These are phyloP conservation scores for Rhimphoctona megacephalus DNA, from an alignment of 2,888 invertebrate genomes.

Conservation along the genomic window DNA sequence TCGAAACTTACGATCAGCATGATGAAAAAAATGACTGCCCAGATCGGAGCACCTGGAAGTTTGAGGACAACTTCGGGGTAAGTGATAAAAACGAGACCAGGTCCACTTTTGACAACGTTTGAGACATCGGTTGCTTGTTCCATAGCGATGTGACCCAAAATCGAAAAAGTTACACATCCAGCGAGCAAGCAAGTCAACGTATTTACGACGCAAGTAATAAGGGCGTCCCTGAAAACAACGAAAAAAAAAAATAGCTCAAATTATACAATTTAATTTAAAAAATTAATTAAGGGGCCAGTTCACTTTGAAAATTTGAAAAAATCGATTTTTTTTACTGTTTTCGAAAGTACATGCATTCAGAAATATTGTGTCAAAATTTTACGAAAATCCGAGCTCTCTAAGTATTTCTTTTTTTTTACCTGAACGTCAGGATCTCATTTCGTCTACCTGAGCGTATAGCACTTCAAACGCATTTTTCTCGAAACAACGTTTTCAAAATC, in stretches of 20 bases:
- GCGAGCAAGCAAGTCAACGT: slow-evolving; percentile 90
- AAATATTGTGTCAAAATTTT: too few species aligned
- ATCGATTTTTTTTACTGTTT: too few species aligned
- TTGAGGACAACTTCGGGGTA: slow-evolving; percentile 91
- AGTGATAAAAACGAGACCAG: slow-evolving; percentile 91
- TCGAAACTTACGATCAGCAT: slow-evolving; percentile 88
- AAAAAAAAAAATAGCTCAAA: background rate
- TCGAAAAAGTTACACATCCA: slow-evolving; percentile 91
- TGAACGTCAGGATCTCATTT: too few species aligned
- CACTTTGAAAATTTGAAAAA: too few species aligned
- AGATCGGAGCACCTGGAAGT: slow-evolving; percentile 89
- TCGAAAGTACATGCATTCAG: too few species aligned
- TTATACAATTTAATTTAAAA: background rate
- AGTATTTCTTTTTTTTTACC: too few species aligned
- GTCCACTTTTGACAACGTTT: slow-evolving; percentile 88
- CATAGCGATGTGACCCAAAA: slow-evolving; percentile 89
- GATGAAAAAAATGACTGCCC: slow-evolving; percentile 90
- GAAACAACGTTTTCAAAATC: too few species aligned
- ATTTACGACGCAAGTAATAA: slow-evolving; percentile 90
- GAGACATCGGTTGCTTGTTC: slow-evolving; percentile 86
- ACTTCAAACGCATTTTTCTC: too few species aligned
- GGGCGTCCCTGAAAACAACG: slow-evolving; percentile 87
- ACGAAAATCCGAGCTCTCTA: too few species aligned
- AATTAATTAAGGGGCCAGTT: background rate
- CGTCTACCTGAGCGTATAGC: too few species aligned